Evolutionary conservation across 2,113 vertebrate genomes (phyloP).

Genomic region (Chloropsis hardwickii): DNA sequence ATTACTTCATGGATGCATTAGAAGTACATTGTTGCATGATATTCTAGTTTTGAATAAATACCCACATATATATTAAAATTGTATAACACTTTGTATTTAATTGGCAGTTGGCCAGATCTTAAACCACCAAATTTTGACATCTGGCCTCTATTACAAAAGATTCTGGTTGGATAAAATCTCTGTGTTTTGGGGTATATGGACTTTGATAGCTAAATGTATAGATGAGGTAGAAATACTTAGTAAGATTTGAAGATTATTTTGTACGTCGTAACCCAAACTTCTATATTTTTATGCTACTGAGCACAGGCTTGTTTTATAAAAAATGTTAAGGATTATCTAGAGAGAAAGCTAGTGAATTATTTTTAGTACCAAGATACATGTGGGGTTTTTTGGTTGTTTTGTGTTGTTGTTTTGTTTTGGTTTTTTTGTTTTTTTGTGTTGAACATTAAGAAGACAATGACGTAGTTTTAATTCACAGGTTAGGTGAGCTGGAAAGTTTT

Average conservation of each 20-base stretch:
- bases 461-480: not conserved
- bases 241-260: not conserved
- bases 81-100: not conserved
- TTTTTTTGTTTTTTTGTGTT: not conserved
- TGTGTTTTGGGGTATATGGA: not conserved
- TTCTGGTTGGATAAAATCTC: not conserved
- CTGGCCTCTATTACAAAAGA: not conserved
- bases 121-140: not conserved
- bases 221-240: not conserved
- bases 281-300: not conserved
- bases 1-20: not conserved
- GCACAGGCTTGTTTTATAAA: not conserved
- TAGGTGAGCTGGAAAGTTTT: not conserved
- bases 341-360: not conserved
- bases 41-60: not conserved
- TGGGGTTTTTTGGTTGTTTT: rapidly evolving
- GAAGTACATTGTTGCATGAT: not conserved
- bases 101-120: not conserved
- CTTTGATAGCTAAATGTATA: not conserved
- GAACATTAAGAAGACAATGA: too few relatives aligned
- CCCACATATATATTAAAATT: not conserved
- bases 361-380: not conserved
- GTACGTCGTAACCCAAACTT: not conserved
- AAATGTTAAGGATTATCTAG: not conserved
- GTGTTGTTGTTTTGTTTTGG: too few relatives aligned